Evolutionary conservation across 1,140 invertebrate species (phyloP), one percentile per base, ranked within the genome.

Genomic region (Arctopsyche grandis): DNA sequence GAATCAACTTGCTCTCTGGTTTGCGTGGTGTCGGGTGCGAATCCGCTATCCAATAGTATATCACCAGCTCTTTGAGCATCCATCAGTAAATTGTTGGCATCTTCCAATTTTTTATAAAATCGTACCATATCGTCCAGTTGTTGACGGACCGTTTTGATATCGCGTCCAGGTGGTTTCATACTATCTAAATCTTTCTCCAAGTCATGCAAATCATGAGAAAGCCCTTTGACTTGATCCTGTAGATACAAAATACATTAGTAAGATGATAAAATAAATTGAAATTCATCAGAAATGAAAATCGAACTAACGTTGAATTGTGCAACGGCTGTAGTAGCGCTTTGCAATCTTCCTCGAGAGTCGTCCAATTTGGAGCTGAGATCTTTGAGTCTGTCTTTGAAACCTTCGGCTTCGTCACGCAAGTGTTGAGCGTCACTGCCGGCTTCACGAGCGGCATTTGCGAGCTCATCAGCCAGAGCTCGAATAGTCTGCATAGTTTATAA

Each of bases 291-390:
- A 10, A 73, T 46, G 22, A 73, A 1, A 9, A 75, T 58, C 38
- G 14, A 38, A 63, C n/a, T 78, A 43, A 88, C 87, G 84, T 94
- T 95, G 86, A 97, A 97, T 82, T 94, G 94, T 16, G 94, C 92
- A 43, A 96, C 93, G 19, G 94, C 96, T 12, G 94, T 93, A 0
- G 96, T 94, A 0, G 96, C 96, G 14, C 94, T 94, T 83, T 98
- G 95, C 56, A 98, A 88, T 80, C 94, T 92, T 63, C 92, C 91
- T 75, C 94, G 93, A 9, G 96, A 90, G 82, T 96, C 95, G 56
- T 95, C 93, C 4, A 97, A 85, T 85, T 94, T 93, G 0, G 90
- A 90, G 84, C 93, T 91, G 0, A 99, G 87, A 76, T 95, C 92
- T 24, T 93, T 90, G 79, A 96, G 93, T 24, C 96, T 90, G 83